phyloP scores from a whole-genome alignment of 2,113 vertebrate species.

The Leptobrachium leishanense region DNA sequence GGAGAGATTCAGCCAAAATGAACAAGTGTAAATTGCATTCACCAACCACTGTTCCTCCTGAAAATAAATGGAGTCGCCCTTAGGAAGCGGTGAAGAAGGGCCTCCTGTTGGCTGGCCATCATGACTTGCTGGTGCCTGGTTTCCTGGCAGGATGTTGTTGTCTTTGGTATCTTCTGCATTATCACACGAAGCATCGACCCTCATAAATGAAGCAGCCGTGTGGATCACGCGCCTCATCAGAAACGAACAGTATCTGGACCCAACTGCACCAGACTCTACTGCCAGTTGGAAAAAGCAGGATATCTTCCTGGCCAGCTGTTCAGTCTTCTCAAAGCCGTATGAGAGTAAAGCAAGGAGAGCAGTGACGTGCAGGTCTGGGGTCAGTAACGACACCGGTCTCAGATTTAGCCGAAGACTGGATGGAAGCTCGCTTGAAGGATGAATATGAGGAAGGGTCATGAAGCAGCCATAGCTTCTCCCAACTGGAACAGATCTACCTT shows the following conservation, averaged over 20 bases:
- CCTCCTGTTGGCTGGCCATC: not conserved
- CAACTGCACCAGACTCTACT: slow-evolving; percentile 62
- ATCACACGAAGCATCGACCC: not conserved
- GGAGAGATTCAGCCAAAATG: slow-evolving; percentile 52
- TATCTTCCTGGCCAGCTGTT: slow-evolving; percentile 65
- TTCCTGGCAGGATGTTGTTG: too few relatives aligned
- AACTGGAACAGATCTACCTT: slow-evolving; percentile 61
- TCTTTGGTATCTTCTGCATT: not conserved
- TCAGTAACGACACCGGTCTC: slow-evolving; percentile 70
- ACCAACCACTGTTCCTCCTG: slow-evolving; percentile 52
- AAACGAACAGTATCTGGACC: slow-evolving; percentile 59
- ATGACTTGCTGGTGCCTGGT: not conserved
- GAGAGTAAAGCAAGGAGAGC: slow-evolving; percentile 73
- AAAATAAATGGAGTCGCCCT: too few relatives aligned
- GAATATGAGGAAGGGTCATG: slow-evolving; percentile 57
- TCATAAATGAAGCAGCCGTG: slow-evolving; percentile 47
- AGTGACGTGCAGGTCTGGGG: slow-evolving; percentile 67
- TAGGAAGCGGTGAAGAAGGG: not conserved
- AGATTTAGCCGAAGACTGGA: slow-evolving; percentile 66
- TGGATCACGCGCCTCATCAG: slow-evolving; percentile 67
- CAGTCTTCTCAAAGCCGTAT: slow-evolving; percentile 71
- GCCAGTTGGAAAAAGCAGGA: slow-evolving; percentile 68
- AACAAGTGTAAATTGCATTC: slow-evolving; percentile 64
- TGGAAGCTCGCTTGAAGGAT: slow-evolving; percentile 54
- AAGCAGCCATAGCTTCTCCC: slow-evolving; percentile 71